Conservation (phyloP, 2,113 vertebrate genomes). For the Ochotona curzoniae region DNA sequence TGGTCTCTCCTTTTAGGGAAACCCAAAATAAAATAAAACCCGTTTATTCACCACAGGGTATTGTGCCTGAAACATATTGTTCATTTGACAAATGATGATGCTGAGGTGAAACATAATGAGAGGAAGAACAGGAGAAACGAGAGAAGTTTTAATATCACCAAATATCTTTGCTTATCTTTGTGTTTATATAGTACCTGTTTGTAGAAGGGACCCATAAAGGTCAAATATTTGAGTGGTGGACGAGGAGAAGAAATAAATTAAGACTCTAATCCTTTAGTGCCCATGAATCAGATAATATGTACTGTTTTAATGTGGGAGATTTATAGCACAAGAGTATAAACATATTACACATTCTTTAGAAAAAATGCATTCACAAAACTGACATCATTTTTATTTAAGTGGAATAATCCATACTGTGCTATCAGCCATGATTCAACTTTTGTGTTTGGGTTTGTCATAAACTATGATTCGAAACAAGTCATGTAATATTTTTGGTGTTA, state of each 20-base stretch:
- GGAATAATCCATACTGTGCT: neutral
- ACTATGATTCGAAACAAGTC: neutral
- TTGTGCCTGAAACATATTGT: neutral
- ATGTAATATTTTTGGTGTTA: neutral
- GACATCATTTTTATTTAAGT: neutral
- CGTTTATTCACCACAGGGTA: neutral
- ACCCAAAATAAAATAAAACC: neutral
- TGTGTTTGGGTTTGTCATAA: neutral
- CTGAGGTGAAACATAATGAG: neutral
- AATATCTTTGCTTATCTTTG: neutral
- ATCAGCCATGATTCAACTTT: neutral
- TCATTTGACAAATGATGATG: neutral
- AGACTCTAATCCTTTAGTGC: neutral
- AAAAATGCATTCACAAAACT: neutral
- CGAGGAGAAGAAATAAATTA: neutral
- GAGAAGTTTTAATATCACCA: neutral
- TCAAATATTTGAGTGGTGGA: neutral
- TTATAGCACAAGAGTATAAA: neutral
- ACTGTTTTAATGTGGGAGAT: neutral
- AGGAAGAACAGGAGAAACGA: neutral
- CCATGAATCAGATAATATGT: neutral
- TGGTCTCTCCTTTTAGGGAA: neutral
- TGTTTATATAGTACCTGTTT: neutral
- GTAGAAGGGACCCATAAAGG: conserved; percentile 11
- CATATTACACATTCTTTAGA: neutral